Conservation (phyloP, 35 echinoderm and acorn worm genomes). For the Holothuria glaberrima region DNA sequence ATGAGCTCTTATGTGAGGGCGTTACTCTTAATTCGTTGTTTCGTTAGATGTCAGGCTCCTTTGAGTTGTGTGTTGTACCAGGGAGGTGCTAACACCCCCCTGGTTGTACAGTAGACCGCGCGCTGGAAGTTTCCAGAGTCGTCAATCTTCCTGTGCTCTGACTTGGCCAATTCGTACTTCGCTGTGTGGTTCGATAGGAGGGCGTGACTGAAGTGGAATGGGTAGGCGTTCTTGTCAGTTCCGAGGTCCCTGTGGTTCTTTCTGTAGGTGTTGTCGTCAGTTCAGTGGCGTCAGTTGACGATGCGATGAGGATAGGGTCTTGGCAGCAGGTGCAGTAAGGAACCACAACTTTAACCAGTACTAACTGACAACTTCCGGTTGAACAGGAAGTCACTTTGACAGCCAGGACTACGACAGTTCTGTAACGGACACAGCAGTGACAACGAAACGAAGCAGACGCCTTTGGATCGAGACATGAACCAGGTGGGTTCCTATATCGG, state of each 20-base stretch:
- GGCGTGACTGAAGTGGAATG: too few species aligned
- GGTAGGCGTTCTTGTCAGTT: neutral
- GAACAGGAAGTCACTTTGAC: neutral
- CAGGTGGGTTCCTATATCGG: neutral
- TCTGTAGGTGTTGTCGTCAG: neutral
- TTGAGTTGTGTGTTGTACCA: too few species aligned
- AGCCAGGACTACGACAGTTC: neutral
- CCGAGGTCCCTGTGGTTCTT: neutral
- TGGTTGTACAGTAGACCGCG: too few species aligned
- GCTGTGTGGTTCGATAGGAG: too few species aligned
- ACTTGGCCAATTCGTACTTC: too few species aligned
- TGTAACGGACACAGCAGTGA: conserved; percentile 25
- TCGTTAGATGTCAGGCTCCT: too few species aligned
- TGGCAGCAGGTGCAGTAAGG: conserved; percentile 33
- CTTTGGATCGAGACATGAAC: neutral
- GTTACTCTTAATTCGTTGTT: too few species aligned
- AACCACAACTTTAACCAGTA: neutral
- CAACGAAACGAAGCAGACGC: neutral
- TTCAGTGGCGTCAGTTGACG: neutral
- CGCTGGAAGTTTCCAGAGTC: too few species aligned
- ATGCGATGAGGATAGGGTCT: neutral
- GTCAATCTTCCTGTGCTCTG: too few species aligned
- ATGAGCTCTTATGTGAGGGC: too few species aligned
- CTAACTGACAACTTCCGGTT: neutral
- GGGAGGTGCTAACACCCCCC: too few species aligned